These are phyloP conservation scores for Crypturellus tataupa DNA, from an alignment of 2,797 vertebrate species.

Conservation along the genomic window DNA sequence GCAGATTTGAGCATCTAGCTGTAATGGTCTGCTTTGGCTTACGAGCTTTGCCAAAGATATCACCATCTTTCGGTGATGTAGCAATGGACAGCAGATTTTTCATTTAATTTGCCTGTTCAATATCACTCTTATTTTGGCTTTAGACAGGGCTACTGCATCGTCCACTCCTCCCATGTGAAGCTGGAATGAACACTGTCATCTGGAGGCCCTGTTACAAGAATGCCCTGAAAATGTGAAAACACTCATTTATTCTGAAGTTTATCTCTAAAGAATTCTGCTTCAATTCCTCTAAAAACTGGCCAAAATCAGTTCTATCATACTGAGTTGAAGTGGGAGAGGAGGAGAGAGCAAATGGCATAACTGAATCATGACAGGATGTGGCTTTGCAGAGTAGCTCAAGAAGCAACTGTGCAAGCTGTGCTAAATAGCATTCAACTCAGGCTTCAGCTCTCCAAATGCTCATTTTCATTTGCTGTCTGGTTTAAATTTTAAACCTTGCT, in stretches of 20 bases:
- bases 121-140: constrained; percentile 43
- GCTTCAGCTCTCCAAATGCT: constrained; percentile 38
- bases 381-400: constrained; percentile 8
- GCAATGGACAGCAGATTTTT: constrained; percentile 9
- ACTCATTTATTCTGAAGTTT: not conserved
- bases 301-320: not conserved
- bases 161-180: not conserved
- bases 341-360: not conserved
- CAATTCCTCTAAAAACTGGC: not conserved
- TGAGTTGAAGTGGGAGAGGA: not conserved
- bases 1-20: constrained; percentile 35
- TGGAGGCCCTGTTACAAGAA: not conserved
- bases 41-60: constrained; percentile 18
- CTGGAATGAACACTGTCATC: not conserved
- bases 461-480: constrained; percentile 63
- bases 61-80: constrained; percentile 35
- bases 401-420: constrained; percentile 29
- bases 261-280: not conserved
- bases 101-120: constrained; percentile 28
- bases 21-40: constrained; percentile 27
- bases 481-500: constrained; percentile 69
- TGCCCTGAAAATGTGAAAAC: not conserved
- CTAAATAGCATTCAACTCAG: constrained; percentile 31
- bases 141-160: not conserved
- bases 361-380: constrained; percentile 47